These are phyloP conservation scores for Parasteatoda tepidariorum DNA, from an alignment of 1,140 invertebrate genomes.

Conservation along the genomic window DNA sequence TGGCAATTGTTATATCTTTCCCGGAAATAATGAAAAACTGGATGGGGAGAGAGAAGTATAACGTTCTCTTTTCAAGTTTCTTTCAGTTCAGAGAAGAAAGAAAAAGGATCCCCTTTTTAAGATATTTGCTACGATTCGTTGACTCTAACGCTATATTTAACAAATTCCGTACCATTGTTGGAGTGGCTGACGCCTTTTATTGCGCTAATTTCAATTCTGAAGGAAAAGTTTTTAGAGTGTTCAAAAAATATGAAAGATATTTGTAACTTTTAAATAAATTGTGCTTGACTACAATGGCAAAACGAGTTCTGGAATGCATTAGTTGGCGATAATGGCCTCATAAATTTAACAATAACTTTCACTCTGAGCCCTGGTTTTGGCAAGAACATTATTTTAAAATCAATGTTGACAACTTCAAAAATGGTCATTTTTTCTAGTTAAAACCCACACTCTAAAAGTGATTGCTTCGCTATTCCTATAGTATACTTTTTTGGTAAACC, in stretches of 20 bases:
- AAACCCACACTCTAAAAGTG: no score
- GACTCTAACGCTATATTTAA: conserved; percentile 52
- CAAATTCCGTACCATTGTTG: conserved; percentile 35
- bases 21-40: conserved; percentile 53
- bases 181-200: conserved; percentile 9
- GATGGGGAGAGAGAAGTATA: conserved; percentile 14
- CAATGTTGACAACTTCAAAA: no score
- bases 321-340: no score
- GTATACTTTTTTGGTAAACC: no score
- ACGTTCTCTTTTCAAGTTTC: conserved; percentile 22
- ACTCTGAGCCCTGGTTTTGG: no score
- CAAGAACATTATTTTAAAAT: no score
- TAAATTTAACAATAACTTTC: no score
- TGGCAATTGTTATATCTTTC: conserved; percentile 50
- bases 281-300: background rate
- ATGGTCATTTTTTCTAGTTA: no score
- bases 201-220: conserved; percentile 40
- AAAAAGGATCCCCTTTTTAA: background rate
- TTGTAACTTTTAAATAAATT: conserved; percentile 1
- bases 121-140: conserved; percentile 43
- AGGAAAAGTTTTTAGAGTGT: background rate
- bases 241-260: background rate
- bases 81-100: background rate
- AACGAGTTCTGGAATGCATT: background rate
- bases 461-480: no score